These are phyloP conservation scores for Aplysia californica DNA, from an alignment of 1,140 invertebrate species.

Conservation along the genomic window DNA sequence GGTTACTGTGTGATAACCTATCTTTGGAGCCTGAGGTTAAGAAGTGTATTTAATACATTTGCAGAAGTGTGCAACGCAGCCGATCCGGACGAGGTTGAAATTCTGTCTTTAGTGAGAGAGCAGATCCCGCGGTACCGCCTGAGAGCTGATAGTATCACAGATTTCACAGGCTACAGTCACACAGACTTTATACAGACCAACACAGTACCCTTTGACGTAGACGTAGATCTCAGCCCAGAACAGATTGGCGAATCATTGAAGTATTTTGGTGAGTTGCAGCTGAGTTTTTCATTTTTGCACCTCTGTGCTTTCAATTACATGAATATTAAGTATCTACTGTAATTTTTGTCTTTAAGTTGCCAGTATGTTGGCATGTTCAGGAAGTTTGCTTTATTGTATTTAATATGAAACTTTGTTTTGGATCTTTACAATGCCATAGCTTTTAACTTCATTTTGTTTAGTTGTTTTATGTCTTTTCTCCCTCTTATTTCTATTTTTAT, in stretches of 20 bases:
- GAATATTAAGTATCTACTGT: too few relatives aligned
- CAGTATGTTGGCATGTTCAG: too few relatives aligned
- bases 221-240: slow-evolving; percentile 89
- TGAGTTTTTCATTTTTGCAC: too few relatives aligned
- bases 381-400: too few relatives aligned
- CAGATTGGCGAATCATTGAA: slow-evolving; percentile 95
- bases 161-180: slow-evolving; percentile 95
- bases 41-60: background rate
- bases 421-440: too few relatives aligned
- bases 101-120: slow-evolving; percentile 93
- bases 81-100: slow-evolving; percentile 83
- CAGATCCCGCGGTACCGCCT: slow-evolving; percentile 95
- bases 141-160: slow-evolving; percentile 92
- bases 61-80: slow-evolving; percentile 61
- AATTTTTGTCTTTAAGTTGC: too few relatives aligned
- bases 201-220: slow-evolving; percentile 73
- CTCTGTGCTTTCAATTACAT: too few relatives aligned
- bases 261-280: slow-evolving; percentile 92
- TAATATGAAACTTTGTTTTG: too few relatives aligned
- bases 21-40: background rate
- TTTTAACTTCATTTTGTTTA: too few relatives aligned
- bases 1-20: background rate
- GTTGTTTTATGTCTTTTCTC: too few relatives aligned
- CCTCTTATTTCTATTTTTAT: too few relatives aligned
- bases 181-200: slow-evolving; percentile 94